These are phyloP conservation scores for Tenthredo distinguenda DNA, from an alignment of 2,888 invertebrate species.

Conservation along the genomic window DNA sequence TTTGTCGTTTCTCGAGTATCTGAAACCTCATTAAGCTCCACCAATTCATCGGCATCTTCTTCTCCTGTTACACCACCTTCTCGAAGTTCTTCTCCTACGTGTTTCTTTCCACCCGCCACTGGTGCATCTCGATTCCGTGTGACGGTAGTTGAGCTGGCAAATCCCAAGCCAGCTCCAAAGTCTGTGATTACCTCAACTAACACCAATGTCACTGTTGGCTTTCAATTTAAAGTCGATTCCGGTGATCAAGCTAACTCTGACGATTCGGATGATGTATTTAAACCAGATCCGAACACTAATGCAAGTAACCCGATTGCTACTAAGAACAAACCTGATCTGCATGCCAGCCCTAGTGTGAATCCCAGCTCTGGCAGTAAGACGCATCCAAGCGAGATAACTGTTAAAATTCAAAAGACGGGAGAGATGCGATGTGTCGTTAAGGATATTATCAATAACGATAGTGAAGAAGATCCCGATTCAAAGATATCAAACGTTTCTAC, in stretches of 20 bases:
- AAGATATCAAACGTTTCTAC: slow-evolving; percentile 12
- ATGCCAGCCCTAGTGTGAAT: slow-evolving; percentile 33
- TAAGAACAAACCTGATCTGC: slow-evolving; percentile 40
- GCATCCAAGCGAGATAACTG: slow-evolving; percentile 46
- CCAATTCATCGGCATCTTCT: slow-evolving; percentile 74
- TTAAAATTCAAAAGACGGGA: slow-evolving; percentile 50
- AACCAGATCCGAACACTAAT: slow-evolving; percentile 56
- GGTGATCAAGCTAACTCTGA: slow-evolving; percentile 61
- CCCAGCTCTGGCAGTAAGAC: slow-evolving; percentile 24
- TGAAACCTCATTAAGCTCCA: slow-evolving; percentile 76
- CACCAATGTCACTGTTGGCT: slow-evolving; percentile 65
- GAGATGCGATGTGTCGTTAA: slow-evolving; percentile 50
- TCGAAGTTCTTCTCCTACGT: slow-evolving; percentile 79
- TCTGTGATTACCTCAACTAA: slow-evolving; percentile 77
- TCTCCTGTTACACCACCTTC: slow-evolving; percentile 75
- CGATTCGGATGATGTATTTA: slow-evolving; percentile 62
- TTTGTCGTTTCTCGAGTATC: slow-evolving; percentile 78
- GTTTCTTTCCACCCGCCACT: slow-evolving; percentile 78
- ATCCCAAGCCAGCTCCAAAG: slow-evolving; percentile 69
- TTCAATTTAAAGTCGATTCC: slow-evolving; percentile 62
- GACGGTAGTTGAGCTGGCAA: slow-evolving; percentile 70
- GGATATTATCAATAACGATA: slow-evolving; percentile 43
- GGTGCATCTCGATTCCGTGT: slow-evolving; percentile 73
- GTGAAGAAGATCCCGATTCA: slow-evolving; percentile 1
- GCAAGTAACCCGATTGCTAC: slow-evolving; percentile 23